Conservation (phyloP, 2,797 vertebrate genomes). For the Nannoperca australis region DNA sequence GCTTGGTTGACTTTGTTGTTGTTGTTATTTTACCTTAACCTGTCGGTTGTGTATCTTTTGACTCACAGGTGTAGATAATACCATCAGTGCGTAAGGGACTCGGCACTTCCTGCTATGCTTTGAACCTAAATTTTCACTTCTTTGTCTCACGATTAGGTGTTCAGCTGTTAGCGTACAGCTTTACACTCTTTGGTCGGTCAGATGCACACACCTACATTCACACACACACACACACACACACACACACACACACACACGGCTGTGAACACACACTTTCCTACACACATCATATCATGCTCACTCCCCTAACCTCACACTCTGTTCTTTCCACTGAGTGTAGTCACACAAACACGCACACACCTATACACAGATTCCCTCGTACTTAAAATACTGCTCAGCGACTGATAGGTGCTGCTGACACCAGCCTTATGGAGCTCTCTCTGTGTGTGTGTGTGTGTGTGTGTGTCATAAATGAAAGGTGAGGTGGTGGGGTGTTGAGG, state of each 20-base stretch:
- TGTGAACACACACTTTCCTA: slow-evolving; percentile 33
- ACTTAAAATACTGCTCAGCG: slow-evolving; percentile 69
- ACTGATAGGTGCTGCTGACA: slow-evolving; percentile 64
- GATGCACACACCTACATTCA: slow-evolving; percentile 1
- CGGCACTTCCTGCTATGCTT: too few species aligned
- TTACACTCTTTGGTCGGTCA: slow-evolving; percentile 9
- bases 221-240: slow-evolving; percentile 4
- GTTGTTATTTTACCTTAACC: too few species aligned
- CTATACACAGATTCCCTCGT: slow-evolving; percentile 40
- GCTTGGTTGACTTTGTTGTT: too few species aligned
- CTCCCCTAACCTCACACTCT: slow-evolving; percentile 36
- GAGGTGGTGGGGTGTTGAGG: slow-evolving; percentile 25
- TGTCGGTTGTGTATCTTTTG: too few species aligned
- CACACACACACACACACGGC: slow-evolving; percentile 12
- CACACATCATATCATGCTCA: slow-evolving; percentile 36
- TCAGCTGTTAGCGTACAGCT: background rate
- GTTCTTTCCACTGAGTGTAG: slow-evolving; percentile 59
- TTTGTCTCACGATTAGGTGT: background rate
- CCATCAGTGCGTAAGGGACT: too few species aligned
- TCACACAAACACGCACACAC: slow-evolving; percentile 31
- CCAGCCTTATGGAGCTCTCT: slow-evolving; percentile 10
- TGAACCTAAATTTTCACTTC: background rate
- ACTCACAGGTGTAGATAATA: too few species aligned
- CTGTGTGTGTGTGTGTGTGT: slow-evolving; percentile 22
- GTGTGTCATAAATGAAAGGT: slow-evolving; percentile 48